Conservation (phyloP, 2,797 vertebrate genomes). For the Prionace glauca region DNA sequence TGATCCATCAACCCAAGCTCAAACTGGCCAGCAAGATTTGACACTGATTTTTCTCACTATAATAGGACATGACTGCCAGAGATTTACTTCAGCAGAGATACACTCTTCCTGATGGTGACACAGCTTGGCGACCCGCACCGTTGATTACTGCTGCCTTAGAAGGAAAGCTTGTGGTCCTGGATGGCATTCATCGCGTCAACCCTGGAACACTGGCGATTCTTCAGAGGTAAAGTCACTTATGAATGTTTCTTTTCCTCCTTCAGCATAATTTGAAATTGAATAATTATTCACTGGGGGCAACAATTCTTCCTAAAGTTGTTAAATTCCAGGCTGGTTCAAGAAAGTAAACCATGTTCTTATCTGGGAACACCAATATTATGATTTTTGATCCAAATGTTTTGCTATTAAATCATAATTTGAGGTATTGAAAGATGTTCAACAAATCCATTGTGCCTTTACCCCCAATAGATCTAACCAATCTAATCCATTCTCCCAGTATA, state of each 20-base stretch:
- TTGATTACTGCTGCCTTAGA: constrained; percentile 82
- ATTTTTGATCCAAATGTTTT: not conserved
- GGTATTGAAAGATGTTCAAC: not conserved
- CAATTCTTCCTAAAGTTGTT: not conserved
- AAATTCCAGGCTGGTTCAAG: not conserved
- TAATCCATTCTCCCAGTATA: not conserved
- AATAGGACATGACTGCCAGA: constrained; percentile 88
- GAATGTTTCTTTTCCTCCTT: not conserved
- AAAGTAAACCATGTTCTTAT: not conserved
- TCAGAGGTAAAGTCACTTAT: constrained; percentile 68
- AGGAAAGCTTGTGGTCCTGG: constrained; percentile 83
- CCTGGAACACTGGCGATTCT: constrained; percentile 83
- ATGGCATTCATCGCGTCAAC: constrained; percentile 88
- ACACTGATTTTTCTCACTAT: constrained; percentile 40
- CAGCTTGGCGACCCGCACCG: constrained; percentile 83
- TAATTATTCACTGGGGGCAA: not conserved
- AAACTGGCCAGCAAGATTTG: not conserved
- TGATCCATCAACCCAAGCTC: not conserved
- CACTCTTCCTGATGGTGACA: constrained; percentile 88
- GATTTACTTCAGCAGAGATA: constrained; percentile 91
- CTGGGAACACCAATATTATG: not conserved
- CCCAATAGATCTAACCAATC: not conserved
- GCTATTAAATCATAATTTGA: not conserved
- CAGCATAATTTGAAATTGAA: not conserved
- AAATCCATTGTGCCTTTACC: not conserved